Base-by-base conservation (phyloP, 2,888 invertebrate genomes). In the Hirtodrosophila confusa region DNA sequence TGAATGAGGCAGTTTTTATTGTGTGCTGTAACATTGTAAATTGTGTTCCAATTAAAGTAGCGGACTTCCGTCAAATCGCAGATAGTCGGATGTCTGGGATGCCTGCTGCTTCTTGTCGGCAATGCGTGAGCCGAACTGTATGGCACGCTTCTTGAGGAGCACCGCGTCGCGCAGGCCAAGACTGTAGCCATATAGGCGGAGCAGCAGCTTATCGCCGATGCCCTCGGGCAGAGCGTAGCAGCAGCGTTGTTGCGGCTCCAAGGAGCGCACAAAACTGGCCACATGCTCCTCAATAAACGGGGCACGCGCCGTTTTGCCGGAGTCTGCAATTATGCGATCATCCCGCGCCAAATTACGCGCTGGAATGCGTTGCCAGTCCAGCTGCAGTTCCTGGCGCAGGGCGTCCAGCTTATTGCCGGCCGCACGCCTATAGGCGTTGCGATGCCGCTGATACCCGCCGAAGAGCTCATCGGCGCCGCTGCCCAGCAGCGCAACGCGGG, bases 391-490 rank as follows among this genome's bases (percentile, higher is more conserved):
- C 7, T 91, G 88, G 3, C 94, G 92, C 4, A 94, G 94, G 35
- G 84, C 65, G 93, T 94, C 91, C n/a, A 93, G 88, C 0, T 51
- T 51, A 7, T 44, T 39, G n/a, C 51, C 51, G 33, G 11, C 9
- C 77, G 95, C 94, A 11, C 94, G 93, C 83, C 92, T 93, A 61
- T 94, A 94, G 4, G 94, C 94, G 75, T 94, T 95, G 82, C 97
- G 93, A 89, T 99, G 98, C 64, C 98, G 93, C 35, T 95, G 95
- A 89, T 99, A 99, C 2, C 99, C 99, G 48, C 97, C 98, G 89
- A 99, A 96, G 69, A 99, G 93, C 92, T 99, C 99, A 93, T 99
- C 99, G 0, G 99, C 99, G 6, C 99, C 99, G 93, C 97, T 97
- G 35, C 99, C 99, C 4, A 79, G 96, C 92, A 74, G 98, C 91